These are phyloP conservation scores for Paramuricea clavata DNA, from an alignment of 92 coral and sea anemone genomes.

Conservation along the genomic window DNA sequence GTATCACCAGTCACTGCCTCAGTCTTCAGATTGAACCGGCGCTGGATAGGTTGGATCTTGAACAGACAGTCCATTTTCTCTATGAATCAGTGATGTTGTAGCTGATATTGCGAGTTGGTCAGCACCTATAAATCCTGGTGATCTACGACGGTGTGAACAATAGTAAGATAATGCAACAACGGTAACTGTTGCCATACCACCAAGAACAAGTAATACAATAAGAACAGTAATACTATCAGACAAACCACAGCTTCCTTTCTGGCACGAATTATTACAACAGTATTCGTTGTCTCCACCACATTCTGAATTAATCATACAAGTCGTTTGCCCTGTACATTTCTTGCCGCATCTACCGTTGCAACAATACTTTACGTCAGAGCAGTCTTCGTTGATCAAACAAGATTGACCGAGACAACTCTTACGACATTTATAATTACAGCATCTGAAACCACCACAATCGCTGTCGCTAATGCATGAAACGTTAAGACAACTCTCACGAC, in stretches of 20 bases:
- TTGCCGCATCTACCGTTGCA: background rate
- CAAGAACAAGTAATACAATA: background rate
- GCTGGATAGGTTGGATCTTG: too few species aligned
- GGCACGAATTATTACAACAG: background rate
- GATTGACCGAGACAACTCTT: background rate
- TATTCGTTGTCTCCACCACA: background rate
- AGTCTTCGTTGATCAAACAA: background rate
- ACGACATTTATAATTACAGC: background rate
- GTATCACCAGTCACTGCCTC: too few species aligned
- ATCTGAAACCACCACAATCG: background rate
- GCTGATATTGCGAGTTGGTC: too few species aligned
- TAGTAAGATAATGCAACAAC: background rate
- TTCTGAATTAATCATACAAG: background rate
- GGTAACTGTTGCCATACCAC: background rate
- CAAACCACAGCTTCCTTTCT: constrained; percentile 1
- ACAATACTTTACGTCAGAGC: background rate
- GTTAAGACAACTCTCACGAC: background rate
- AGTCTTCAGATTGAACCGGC: too few species aligned
- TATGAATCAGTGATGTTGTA: too few species aligned
- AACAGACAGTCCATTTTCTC: too few species aligned
- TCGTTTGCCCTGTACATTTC: background rate
- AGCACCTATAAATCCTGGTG: too few species aligned
- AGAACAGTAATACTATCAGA: background rate
- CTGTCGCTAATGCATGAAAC: background rate
- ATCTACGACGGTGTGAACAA: background rate